These are phyloP conservation scores for Myotis pilosus DNA, from an alignment of 2,797 vertebrate species.

Conservation along the genomic window DNA sequence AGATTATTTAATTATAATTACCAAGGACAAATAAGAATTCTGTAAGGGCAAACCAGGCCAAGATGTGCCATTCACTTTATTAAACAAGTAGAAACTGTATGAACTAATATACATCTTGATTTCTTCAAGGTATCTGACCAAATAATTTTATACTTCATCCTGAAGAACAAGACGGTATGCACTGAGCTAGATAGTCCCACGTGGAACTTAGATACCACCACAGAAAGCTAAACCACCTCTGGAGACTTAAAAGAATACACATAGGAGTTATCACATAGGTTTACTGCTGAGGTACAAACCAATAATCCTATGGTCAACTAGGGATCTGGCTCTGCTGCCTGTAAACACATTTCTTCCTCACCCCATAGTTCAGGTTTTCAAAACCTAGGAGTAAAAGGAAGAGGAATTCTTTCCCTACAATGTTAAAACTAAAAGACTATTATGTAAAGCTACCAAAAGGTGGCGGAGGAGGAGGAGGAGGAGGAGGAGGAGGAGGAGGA, in stretches of 20 bases:
- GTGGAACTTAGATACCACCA: neutral
- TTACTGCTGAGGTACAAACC: neutral
- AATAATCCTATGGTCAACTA: neutral
- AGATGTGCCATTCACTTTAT: neutral
- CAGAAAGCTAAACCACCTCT: neutral
- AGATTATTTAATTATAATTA: neutral
- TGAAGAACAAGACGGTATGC: neutral
- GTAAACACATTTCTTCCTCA: neutral
- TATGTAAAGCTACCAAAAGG: slow-evolving; percentile 7
- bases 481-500: neutral
- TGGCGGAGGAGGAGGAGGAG: neutral
- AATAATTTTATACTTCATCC: neutral
- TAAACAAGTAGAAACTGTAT: neutral
- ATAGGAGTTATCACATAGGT: neutral
- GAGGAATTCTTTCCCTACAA: slow-evolving; percentile 15
- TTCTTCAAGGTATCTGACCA: neutral
- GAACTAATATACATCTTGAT: neutral
- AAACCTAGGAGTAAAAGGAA: slow-evolving; percentile 14
- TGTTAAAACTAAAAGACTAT: slow-evolving; percentile 3
- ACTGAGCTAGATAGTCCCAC: neutral
- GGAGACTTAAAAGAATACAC: neutral
- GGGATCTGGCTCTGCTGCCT: neutral
- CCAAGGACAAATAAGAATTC: neutral
- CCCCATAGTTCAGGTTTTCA: neutral
- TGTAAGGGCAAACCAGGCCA: neutral